Percentiles rank a stretch among this genome's conserved stretches.
Conservation (phyloP, 2,113 vertebrate species). For the Sialia sialis region DNA sequence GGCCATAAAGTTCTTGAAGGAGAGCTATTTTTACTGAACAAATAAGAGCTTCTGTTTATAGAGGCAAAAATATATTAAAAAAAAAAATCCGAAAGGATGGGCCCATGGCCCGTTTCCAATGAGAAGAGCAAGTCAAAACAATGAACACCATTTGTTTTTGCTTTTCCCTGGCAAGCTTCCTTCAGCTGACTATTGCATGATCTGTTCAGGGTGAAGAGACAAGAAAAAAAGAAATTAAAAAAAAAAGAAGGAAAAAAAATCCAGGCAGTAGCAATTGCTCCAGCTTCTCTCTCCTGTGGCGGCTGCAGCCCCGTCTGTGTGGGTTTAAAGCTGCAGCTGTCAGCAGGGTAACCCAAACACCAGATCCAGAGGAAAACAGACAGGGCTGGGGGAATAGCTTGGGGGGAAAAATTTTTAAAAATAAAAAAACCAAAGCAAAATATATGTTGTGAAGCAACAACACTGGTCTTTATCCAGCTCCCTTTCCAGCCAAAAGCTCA, state of each 20-base stretch:
- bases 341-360: neutral
- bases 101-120: conserved; percentile 8
- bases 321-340: neutral
- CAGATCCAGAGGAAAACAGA: neutral
- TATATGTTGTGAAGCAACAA: neutral
- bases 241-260: neutral
- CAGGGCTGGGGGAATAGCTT: neutral
- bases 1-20: neutral
- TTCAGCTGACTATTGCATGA: neutral
- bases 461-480: neutral
- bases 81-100: conserved; percentile 23
- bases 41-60: conserved; percentile 55
- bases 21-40: conserved; percentile 23
- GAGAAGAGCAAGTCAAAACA: conserved; percentile 51
- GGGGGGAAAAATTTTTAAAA: accelerated
- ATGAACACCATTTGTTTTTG: conserved; percentile 39
- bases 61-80: conserved; percentile 23
- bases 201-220: neutral
- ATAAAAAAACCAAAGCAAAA: neutral
- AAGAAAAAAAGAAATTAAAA: neutral
- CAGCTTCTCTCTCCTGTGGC: accelerated
- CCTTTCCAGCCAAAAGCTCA: neutral
- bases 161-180: conserved; percentile 31
- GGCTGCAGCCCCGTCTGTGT: neutral
- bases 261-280: conserved; percentile 15